phyloP scores from a whole-genome alignment of 2,113 vertebrate species.

The Hystrix brachyura region DNA sequence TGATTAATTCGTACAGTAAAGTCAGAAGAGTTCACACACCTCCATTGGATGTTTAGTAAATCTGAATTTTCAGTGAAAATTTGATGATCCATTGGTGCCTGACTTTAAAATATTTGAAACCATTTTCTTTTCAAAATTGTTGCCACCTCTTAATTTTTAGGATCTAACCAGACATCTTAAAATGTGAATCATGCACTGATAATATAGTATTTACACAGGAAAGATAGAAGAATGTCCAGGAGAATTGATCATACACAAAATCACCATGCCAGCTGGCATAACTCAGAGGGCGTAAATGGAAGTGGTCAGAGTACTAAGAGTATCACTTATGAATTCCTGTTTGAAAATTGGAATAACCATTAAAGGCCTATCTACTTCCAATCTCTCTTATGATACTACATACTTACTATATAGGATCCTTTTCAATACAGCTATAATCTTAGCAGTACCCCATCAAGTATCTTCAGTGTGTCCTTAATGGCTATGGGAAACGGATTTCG shows the following conservation, averaged over 20 bases:
- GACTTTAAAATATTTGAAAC: slow-evolving; percentile 7
- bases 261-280: background rate
- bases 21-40: background rate
- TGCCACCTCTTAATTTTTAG: slow-evolving; percentile 33
- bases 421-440: background rate
- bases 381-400: background rate
- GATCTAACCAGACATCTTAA: slow-evolving; percentile 44
- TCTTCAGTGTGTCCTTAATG: background rate
- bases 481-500: slow-evolving; percentile 9
- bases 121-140: background rate
- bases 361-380: background rate
- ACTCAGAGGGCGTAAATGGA: background rate
- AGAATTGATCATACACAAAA: background rate
- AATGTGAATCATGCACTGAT: background rate
- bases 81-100: background rate
- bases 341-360: background rate
- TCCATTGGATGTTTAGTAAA: background rate
- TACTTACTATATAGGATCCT: background rate
- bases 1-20: slow-evolving; percentile 1
- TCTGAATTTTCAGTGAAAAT: background rate
- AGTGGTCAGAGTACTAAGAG: background rate
- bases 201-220: slow-evolving; percentile 42
- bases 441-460: background rate
- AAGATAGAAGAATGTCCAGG: background rate
- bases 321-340: background rate